phyloP scores from a whole-genome alignment of 2,113 vertebrate genomes.

The Lepus timidus region DNA sequence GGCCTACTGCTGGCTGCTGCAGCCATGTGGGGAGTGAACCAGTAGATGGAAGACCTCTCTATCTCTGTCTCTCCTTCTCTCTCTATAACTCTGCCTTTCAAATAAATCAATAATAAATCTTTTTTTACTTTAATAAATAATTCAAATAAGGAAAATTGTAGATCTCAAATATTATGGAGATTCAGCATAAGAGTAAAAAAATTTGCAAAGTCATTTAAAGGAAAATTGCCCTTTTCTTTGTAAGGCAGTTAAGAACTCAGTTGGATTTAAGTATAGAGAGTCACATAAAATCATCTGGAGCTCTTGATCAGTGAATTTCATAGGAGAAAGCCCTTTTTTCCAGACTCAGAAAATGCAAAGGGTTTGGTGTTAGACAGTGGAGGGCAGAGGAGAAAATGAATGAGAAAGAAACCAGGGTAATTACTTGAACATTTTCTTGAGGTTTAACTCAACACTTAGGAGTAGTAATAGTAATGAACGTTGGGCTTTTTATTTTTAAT shows the following conservation, averaged over 20 bases:
- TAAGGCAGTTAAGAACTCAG: not conserved
- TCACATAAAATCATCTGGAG: not conserved
- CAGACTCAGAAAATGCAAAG: constrained; percentile 14
- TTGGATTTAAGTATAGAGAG: not conserved
- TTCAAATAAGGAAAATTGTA: constrained; percentile 27
- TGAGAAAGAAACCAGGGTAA: not conserved
- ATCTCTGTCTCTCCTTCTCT: no score
- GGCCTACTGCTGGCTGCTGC: no score
- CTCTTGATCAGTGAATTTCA: not conserved
- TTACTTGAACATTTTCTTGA: not conserved
- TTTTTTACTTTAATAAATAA: not conserved
- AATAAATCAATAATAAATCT: no score
- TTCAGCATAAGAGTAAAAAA: not conserved
- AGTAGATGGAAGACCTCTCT: no score
- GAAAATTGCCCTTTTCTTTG: constrained; percentile 14
- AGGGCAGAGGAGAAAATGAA: not conserved
- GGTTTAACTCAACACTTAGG: not conserved
- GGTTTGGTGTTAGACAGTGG: not conserved
- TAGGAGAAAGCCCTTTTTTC: not conserved
- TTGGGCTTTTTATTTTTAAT: not conserved
- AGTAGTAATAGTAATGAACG: not conserved
- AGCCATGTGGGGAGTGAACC: no score
- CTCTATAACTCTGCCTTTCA: no score
- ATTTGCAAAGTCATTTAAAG: constrained; percentile 16
- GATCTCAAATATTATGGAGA: constrained; percentile 50